Conservation (phyloP, 2,888 invertebrate species). For the Rhagonycha lutea region DNA sequence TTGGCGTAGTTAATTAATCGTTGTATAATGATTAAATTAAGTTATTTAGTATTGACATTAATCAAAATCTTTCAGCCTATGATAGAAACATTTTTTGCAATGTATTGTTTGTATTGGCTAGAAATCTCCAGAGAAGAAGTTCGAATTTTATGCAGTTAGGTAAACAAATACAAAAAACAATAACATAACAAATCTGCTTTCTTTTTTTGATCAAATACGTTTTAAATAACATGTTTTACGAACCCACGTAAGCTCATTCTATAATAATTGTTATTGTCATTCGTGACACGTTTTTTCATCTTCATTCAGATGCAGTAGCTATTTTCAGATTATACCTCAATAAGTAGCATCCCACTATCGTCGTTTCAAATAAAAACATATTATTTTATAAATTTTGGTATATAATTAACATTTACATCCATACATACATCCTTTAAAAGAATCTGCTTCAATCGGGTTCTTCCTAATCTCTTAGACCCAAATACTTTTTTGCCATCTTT, state of each 20-base stretch:
- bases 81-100: background rate
- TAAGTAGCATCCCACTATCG: background rate
- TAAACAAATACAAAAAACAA: background rate
- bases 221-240: background rate
- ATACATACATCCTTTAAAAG: background rate
- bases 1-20: background rate
- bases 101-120: background rate
- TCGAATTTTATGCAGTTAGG: background rate
- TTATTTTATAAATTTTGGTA: background rate
- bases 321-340: background rate
- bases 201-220: background rate
- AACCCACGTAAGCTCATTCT: background rate
- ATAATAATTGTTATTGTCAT: background rate
- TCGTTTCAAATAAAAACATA: background rate
- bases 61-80: background rate
- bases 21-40: background rate
- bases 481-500: too few species aligned
- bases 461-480: too few species aligned
- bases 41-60: background rate
- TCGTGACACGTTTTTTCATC: background rate
- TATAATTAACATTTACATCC: background rate
- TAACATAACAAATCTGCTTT: background rate
- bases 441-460: background rate
- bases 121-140: background rate
- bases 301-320: background rate